Evolutionary conservation across 1,140 invertebrate species (phyloP).

Genomic region (Heterodera carotae): DNA sequence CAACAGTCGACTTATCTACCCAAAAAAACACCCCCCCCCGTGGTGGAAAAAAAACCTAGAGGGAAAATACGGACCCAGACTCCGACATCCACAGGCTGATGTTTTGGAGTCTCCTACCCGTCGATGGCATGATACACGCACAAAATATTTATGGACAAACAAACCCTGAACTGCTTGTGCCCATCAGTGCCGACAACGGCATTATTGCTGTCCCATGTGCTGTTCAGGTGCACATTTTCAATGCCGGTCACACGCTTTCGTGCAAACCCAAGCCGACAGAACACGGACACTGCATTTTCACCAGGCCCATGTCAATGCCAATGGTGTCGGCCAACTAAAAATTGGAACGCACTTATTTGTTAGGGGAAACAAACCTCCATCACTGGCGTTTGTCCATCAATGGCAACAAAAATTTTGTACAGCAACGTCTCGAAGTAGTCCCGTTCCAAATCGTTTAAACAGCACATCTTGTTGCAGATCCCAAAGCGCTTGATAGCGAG

Average conservation of each 20-base stretch:
- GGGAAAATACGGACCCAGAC: too few relatives aligned
- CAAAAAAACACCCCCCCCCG: too few relatives aligned
- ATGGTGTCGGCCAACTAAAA: conserved; percentile 74
- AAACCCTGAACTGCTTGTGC: neutral
- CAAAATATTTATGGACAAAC: neutral
- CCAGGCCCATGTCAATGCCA: conserved; percentile 75
- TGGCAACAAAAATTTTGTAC: conserved; percentile 95
- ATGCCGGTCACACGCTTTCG: conserved; percentile 72
- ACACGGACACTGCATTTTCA: conserved; percentile 83
- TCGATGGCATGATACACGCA: too few relatives aligned
- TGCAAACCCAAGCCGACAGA: conserved; percentile 88
- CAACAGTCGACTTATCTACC: too few relatives aligned
- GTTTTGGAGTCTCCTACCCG: too few relatives aligned
- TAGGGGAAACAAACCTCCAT: conserved; percentile 72
- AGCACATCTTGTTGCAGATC: too few relatives aligned
- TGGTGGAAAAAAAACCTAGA: too few relatives aligned
- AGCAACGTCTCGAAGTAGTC: conserved; percentile 93
- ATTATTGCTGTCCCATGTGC: conserved; percentile 72
- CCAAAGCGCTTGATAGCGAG: too few relatives aligned
- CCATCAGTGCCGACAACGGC: too few relatives aligned
- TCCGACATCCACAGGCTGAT: too few relatives aligned
- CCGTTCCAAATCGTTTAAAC: conserved; percentile 85
- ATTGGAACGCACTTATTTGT: conserved; percentile 15
- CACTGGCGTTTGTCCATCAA: conserved; percentile 89
- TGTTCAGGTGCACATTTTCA: conserved; percentile 70